Evolutionary conservation across 37 sponge, comb jelly and placozoan genomes (phyloP).

Genomic region (Diacarnus erythraeanus): DNA sequence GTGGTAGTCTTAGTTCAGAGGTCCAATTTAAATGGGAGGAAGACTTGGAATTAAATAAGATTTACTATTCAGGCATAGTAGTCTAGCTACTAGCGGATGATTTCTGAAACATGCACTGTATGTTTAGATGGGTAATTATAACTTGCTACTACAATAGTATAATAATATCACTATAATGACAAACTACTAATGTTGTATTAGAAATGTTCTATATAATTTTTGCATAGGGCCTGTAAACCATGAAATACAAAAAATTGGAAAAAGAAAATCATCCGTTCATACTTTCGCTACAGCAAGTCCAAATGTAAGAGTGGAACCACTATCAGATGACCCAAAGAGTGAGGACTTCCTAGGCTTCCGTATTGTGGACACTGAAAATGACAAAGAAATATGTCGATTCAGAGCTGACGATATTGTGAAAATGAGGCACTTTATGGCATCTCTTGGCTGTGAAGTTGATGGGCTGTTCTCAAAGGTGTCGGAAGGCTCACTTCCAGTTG

Average conservation of each 20-base stretch:
- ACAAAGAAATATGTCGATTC: constrained; percentile 32
- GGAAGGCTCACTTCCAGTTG: constrained; percentile 38
- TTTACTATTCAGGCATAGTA: no score
- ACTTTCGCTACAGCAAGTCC: constrained; percentile 41
- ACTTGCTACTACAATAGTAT: no score
- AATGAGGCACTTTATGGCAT: constrained; percentile 66
- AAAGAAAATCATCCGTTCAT: neutral
- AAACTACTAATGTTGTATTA: neutral
- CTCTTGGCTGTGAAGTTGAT: constrained; percentile 44
- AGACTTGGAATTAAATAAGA: no score
- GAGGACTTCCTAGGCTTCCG: constrained; percentile 64
- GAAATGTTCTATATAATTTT: no score
- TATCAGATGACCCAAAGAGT: constrained; percentile 55
- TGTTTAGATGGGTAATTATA: no score
- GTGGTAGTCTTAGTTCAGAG: no score
- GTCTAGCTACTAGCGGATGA: no score
- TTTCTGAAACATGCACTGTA: no score
- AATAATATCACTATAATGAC: neutral
- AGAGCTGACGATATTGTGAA: constrained; percentile 51
- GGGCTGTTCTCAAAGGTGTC: constrained; percentile 53
- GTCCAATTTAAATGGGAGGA: no score
- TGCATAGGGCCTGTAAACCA: constrained; percentile 26
- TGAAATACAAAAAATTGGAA: constrained; percentile 15
- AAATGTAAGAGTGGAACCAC: constrained; percentile 35
- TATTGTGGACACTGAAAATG: constrained; percentile 26